Evolutionary conservation across 2,888 invertebrate species (phyloP), one percentile per base, ranked within the genome.

Genomic region (Chaetogeoica ovagalla): DNA sequence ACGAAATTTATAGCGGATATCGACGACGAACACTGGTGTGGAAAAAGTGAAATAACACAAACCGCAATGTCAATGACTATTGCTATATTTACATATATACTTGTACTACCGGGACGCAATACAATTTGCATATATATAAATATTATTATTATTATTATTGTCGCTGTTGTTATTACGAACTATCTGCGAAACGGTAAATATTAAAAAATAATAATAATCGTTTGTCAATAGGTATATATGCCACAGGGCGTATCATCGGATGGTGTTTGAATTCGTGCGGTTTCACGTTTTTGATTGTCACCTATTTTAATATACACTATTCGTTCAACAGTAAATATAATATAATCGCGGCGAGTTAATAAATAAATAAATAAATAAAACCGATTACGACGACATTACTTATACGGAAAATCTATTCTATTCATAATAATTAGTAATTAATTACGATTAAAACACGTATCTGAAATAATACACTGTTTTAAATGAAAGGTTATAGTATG

Each of bases 241-340:
- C 59, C 59, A 43, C 19, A 59, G 11, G 74, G 65, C 57, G 39
- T 62, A 23, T n/a, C 19, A 39, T 5, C 66, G 15, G n/a, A 39
- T 52, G 55, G 55, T 65, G 76, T 76, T 76, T 66, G 48, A 48
- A 59, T 68, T 76, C 76, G 59, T 59, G 68, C n/a, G 66, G 68
- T 68, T 59, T 43, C 19, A 23, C 48, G 19, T 76, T 76, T 76
- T 68, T 30, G 68, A 68, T 59, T 59, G 66, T 76, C 68, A 76
- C 76, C 59, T 43, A 59, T 68, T 76, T 76, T 76, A 75, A 75
- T 52, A 23, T 37, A 15, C 43, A 8, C 43, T 43, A 2, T 43
- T 43, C 43, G 43, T 43, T 19, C n/a, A 30, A 73, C 52, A 13
- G 23, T 19, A 30, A 17, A 55, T 48, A 60, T 60, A 30, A 48